A percentile compares a stretch with the other conserved stretches of the same genome.
Conservation (phyloP, 2,113 vertebrate species). For the Chelonoidis abingdonii region DNA sequence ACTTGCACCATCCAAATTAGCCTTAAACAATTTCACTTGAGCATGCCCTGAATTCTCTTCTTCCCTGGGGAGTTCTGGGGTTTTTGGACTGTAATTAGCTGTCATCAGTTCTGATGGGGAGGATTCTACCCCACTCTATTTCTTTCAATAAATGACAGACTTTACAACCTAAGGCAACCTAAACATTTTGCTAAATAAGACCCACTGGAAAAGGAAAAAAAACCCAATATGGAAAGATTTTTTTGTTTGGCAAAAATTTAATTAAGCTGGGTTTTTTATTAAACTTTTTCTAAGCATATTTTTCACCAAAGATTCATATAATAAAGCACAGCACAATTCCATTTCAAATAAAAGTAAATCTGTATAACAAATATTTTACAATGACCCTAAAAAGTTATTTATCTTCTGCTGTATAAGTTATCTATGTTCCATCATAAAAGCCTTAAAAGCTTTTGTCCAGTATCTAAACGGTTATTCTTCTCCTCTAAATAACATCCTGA, state of each 20-base stretch:
- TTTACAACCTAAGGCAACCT: conserved; percentile 65
- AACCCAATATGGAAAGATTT: neutral
- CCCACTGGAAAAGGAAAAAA: conserved; percentile 35
- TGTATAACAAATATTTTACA: neutral
- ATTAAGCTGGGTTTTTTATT: neutral
- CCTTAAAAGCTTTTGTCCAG: neutral
- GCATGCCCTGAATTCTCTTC: conserved; percentile 60
- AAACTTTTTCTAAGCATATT: conserved; percentile 15
- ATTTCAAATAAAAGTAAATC: neutral
- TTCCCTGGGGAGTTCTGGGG: conserved; percentile 38
- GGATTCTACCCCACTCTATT: conserved; percentile 57
- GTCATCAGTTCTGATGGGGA: conserved; percentile 71
- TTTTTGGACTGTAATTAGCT: conserved; percentile 75
- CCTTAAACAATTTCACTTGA: conserved; percentile 74
- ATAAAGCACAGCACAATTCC: neutral
- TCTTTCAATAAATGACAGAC: conserved; percentile 76
- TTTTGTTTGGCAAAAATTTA: conserved; percentile 52
- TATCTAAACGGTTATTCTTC: neutral
- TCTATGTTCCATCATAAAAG: neutral
- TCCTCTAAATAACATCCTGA: neutral
- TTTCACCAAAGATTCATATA: neutral
- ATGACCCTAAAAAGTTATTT: conserved; percentile 29
- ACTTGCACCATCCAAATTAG: conserved; percentile 72
- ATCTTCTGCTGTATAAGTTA: neutral
- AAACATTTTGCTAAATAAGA: conserved; percentile 69